phyloP scores from a whole-genome alignment of 2,113 vertebrate species.

The Rhipidura dahli region DNA sequence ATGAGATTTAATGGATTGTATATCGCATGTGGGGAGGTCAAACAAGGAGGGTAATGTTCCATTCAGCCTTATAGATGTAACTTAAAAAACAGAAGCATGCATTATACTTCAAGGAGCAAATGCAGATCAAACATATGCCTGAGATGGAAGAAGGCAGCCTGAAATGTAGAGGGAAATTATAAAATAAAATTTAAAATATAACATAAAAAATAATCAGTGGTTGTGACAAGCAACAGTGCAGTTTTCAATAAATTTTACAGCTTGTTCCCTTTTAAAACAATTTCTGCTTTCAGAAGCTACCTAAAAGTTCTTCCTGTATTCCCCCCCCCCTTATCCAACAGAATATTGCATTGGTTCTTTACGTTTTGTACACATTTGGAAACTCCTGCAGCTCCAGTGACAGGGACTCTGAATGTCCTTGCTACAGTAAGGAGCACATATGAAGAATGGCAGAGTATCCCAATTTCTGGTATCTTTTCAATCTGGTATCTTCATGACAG shows the following conservation, averaged over 20 bases:
- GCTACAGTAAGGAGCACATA: neutral
- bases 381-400: neutral
- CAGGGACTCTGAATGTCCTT: neutral
- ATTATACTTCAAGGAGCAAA: neutral
- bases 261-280: neutral
- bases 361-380: neutral
- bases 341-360: neutral
- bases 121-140: neutral
- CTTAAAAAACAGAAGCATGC: neutral
- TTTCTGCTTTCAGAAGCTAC: neutral
- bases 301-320: neutral
- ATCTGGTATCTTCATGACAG: neutral
- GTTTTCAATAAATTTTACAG: neutral
- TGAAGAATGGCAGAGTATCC: neutral
- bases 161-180: neutral
- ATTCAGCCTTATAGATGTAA: neutral
- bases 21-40: neutral
- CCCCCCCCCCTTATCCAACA: neutral
- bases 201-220: neutral
- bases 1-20: conserved; percentile 33
- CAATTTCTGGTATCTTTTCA: neutral
- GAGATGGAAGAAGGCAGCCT: neutral
- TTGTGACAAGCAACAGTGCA: neutral
- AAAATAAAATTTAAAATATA: neutral
- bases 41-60: conserved; percentile 5